phyloP scores from a whole-genome alignment of 1,140 invertebrate genomes.

The Zeugodacus cucurbitae region DNA sequence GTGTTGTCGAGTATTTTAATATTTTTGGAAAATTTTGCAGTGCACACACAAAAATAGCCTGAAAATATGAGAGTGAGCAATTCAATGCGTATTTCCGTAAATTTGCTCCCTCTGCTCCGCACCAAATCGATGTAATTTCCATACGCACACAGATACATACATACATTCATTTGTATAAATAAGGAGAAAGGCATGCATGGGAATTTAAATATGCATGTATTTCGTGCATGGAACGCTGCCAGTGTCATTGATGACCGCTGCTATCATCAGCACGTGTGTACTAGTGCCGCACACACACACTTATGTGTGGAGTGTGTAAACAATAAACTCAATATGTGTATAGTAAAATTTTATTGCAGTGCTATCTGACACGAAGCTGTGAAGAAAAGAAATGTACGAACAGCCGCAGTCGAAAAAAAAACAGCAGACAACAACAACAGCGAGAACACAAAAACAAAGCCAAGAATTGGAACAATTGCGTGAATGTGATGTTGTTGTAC shows the following conservation, averaged over 20 bases:
- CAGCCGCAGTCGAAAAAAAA: not conserved
- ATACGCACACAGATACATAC: not conserved
- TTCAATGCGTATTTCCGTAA: conserved; percentile 42
- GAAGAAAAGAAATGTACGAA: not conserved
- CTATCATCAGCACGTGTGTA: not conserved
- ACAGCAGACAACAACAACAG: too few relatives aligned
- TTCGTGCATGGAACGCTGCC: not conserved
- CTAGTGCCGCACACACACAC: not conserved
- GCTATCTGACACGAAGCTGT: conserved; percentile 53
- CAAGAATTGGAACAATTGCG: not conserved
- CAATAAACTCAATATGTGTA: conserved; percentile 65
- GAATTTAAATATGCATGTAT: not conserved
- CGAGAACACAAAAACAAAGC: not conserved
- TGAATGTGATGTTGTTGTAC: not conserved
- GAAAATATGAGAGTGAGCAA: not conserved
- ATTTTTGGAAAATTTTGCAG: conserved; percentile 2
- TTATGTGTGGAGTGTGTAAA: not conserved
- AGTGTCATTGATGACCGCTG: conserved; percentile 10
- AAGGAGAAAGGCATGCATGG: too few relatives aligned
- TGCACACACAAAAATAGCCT: not conserved
- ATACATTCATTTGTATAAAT: not conserved
- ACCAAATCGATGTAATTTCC: conserved; percentile 46
- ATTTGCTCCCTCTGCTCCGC: conserved; percentile 43
- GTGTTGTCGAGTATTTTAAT: conserved; percentile 2
- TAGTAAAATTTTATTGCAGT: conserved; percentile 65